Percentiles rank a stretch among this genome's conserved stretches.
These are phyloP conservation scores for Scaptodrosophila latifasciaeformis DNA, from an alignment of 2,888 invertebrate species.

Conservation along the genomic window DNA sequence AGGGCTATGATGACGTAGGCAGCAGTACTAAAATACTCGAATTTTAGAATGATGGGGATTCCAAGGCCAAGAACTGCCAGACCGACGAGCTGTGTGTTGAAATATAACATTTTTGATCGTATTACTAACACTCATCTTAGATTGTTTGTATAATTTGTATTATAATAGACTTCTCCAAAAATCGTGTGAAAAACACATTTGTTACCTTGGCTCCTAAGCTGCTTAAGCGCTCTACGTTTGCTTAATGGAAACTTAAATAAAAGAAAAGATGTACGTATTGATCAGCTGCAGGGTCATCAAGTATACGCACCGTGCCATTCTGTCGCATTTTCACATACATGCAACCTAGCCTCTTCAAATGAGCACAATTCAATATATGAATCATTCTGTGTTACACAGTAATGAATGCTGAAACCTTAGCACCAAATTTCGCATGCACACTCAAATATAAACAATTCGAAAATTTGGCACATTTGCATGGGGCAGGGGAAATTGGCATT, in stretches of 20 bases:
- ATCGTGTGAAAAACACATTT: too few relatives aligned
- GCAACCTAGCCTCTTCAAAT: slow-evolving; percentile 12
- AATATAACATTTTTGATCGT: too few relatives aligned
- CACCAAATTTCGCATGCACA: slow-evolving; percentile 2
- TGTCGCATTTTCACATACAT: slow-evolving; percentile 22
- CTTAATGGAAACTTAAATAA: too few relatives aligned
- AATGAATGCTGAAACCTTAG: too few relatives aligned
- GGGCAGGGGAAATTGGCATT: not conserved
- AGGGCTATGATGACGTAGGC: slow-evolving; percentile 54
- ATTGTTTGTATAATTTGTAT: too few relatives aligned
- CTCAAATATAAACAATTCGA: slow-evolving; percentile 41
- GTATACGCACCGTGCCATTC: slow-evolving; percentile 27
- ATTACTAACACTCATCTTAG: too few relatives aligned
- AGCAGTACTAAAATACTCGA: slow-evolving; percentile 61
- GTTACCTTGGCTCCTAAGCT: too few relatives aligned
- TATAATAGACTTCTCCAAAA: too few relatives aligned
- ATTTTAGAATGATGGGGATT: slow-evolving; percentile 47
- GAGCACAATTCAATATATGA: not conserved
- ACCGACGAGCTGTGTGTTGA: slow-evolving; percentile 51
- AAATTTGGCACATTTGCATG: slow-evolving; percentile 40
- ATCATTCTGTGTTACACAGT: too few relatives aligned
- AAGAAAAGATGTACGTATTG: not conserved
- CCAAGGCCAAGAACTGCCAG: slow-evolving; percentile 54
- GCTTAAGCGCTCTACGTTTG: too few relatives aligned
- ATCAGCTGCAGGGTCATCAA: slow-evolving; percentile 2